Conservation (phyloP, 2,797 vertebrate genomes). For the Sciaenops ocellatus region DNA sequence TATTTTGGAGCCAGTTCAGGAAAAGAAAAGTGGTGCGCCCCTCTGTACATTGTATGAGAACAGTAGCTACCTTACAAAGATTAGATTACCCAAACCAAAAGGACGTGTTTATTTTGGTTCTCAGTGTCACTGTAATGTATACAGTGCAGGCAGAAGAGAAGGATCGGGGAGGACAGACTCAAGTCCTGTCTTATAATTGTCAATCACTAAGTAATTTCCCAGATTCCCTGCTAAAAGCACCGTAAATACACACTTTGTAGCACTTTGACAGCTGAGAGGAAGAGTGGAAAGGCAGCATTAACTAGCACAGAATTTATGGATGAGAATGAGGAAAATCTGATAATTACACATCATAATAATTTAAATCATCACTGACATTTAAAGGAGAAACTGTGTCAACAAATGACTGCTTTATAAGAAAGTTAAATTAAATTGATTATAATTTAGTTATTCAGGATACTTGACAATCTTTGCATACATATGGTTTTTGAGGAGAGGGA, state of each 20-base stretch:
- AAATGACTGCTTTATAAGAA: constrained; percentile 38
- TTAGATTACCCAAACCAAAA: constrained; percentile 75
- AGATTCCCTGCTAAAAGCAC: constrained; percentile 45
- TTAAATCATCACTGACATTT: constrained; percentile 43
- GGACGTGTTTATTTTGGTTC: constrained; percentile 79
- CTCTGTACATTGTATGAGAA: constrained; percentile 79
- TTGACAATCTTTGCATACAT: constrained; percentile 64
- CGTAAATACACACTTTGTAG: constrained; percentile 24
- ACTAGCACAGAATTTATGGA: constrained; percentile 25
- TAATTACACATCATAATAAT: constrained; percentile 11
- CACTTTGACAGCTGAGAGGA: constrained; percentile 20
- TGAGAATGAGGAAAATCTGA: constrained; percentile 39
- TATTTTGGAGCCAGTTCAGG: constrained; percentile 84
- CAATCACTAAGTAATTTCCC: constrained; percentile 59
- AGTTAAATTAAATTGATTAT: constrained; percentile 35
- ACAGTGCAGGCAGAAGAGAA: constrained; percentile 52
- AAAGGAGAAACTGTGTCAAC: constrained; percentile 56
- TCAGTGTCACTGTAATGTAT: constrained; percentile 73
- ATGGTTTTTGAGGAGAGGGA: constrained; percentile 61
- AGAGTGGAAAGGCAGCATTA: constrained; percentile 15
- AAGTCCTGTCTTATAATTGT: constrained; percentile 62
- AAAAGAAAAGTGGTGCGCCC: constrained; percentile 83
- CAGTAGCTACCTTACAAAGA: constrained; percentile 80
- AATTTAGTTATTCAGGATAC: constrained; percentile 51
- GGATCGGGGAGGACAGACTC: constrained; percentile 46